Conservation (phyloP, 2,888 invertebrate genomes). For the Hyppa rectilinea region DNA sequence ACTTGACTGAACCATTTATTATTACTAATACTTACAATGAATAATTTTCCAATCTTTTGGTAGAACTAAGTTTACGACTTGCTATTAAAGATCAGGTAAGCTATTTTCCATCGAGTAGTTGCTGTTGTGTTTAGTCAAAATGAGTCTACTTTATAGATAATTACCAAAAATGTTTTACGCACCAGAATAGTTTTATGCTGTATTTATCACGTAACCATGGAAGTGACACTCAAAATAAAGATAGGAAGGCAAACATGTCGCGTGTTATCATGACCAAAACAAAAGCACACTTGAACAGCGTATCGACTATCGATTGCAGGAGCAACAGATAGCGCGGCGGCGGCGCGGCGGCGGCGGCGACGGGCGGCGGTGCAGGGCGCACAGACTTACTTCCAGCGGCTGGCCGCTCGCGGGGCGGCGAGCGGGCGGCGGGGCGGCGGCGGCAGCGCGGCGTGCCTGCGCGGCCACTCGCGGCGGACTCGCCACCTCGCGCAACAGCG, state of each 20-base stretch:
- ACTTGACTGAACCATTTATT: not conserved
- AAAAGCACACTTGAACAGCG: constrained; percentile 52
- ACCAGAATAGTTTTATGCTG: not conserved
- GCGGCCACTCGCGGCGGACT: constrained; percentile 65
- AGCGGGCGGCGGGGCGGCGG: constrained; percentile 26
- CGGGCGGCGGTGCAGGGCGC: constrained; percentile 2
- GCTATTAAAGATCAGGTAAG: not conserved
- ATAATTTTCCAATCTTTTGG: not conserved
- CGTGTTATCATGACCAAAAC: constrained; percentile 54
- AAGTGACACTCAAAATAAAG: constrained; percentile 14
- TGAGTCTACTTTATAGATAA: not conserved
- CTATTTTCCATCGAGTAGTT: not conserved
- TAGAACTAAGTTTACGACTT: constrained; percentile 1
- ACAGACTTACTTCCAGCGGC: constrained; percentile 36
- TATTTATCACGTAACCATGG: not conserved
- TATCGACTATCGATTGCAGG: constrained; percentile 64
- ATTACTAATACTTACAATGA: not conserved
- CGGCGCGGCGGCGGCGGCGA: constrained; percentile 9
- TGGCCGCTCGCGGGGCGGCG: constrained; percentile 4
- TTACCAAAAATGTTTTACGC: constrained; percentile 23
- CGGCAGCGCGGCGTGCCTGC: constrained; percentile 48
- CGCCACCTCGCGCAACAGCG: constrained; percentile 43
- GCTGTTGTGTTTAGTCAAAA: not conserved
- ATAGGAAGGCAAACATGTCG: constrained; percentile 37
- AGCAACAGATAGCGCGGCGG: constrained; percentile 62